Evolutionary conservation across 2,113 vertebrate genomes (phyloP).

Genomic region (Cheirogaleus medius): DNA sequence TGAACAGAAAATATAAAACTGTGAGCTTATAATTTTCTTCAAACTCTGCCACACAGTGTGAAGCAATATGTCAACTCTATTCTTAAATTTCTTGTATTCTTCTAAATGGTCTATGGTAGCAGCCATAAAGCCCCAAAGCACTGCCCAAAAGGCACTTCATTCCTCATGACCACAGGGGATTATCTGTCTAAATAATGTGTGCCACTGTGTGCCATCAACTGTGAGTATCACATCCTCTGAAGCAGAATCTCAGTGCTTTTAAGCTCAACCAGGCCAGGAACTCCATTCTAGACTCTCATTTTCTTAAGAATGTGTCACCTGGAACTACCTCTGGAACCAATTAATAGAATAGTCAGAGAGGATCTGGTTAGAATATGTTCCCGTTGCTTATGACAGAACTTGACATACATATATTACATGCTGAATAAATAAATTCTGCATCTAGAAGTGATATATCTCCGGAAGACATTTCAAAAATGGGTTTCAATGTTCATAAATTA

Average conservation of each 20-base stretch:
- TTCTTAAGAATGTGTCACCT: neutral
- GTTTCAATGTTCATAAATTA: neutral
- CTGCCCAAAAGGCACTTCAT: neutral
- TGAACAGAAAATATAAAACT: constrained; percentile 18
- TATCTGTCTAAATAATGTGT: neutral
- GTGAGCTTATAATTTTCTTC: neutral
- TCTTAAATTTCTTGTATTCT: neutral
- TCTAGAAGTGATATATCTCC: neutral
- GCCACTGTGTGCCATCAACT: neutral
- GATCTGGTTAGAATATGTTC: neutral
- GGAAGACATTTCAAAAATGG: neutral
- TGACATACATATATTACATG: neutral
- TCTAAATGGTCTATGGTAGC: neutral
- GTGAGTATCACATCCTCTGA: neutral
- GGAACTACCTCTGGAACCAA: neutral
- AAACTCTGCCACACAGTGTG: neutral
- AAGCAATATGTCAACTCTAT: neutral
- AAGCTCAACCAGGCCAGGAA: neutral
- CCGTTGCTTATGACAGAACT: neutral
- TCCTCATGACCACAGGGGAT: neutral
- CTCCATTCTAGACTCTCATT: neutral
- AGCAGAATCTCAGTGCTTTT: neutral
- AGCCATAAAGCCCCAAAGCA: neutral
- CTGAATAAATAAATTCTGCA: neutral
- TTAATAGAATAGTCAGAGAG: neutral